These are phyloP conservation scores for Capitulum mitella DNA, from an alignment of 2,888 invertebrate genomes.

Conservation along the genomic window DNA sequence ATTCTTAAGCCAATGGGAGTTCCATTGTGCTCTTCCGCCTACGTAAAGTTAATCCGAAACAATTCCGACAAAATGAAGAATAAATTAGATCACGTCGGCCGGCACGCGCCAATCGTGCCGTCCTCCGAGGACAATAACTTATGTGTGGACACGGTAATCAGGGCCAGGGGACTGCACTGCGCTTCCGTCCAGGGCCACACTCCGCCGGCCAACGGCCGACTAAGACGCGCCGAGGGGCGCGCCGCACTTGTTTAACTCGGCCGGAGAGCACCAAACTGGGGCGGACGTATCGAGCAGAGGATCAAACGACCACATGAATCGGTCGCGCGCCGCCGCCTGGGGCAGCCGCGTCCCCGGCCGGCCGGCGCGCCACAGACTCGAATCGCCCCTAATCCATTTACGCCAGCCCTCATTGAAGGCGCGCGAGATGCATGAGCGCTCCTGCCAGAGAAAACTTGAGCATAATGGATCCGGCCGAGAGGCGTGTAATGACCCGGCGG, in stretches of 20 bases:
- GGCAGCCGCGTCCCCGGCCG: too few species aligned
- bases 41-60: constrained; percentile 4
- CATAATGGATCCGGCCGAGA: too few species aligned
- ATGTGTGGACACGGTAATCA: neutral
- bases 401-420: neutral
- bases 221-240: neutral
- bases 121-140: neutral
- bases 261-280: neutral
- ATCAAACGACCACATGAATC: constrained; percentile 5
- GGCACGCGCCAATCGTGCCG: neutral
- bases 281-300: neutral
- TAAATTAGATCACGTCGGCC: neutral
- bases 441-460: too few species aligned
- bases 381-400: neutral
- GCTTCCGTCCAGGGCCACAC: neutral
- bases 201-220: neutral
- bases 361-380: too few species aligned
- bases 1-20: constrained; percentile 16
- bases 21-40: constrained; percentile 10
- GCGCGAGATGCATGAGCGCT: too few species aligned
- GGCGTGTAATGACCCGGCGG: too few species aligned
- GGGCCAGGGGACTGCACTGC: neutral
- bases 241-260: neutral
- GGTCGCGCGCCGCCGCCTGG: neutral
- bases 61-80: constrained; percentile 22